phyloP scores from a whole-genome alignment of 1,140 invertebrate genomes.

The Temnothorax nylanderi region DNA sequence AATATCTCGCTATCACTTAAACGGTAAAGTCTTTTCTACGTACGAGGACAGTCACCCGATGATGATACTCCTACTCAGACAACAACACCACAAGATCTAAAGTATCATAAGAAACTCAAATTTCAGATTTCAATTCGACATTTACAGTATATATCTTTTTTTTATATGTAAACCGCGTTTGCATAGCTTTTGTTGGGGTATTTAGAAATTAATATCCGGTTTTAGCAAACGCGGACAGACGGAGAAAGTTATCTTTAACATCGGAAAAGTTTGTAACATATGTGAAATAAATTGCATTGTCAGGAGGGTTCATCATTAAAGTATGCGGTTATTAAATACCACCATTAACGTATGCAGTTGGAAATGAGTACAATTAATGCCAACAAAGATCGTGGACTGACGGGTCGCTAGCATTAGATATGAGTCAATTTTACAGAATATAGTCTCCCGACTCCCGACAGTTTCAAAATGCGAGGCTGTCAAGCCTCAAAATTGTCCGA shows the following conservation, averaged over 20 bases:
- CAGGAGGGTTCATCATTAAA: neutral
- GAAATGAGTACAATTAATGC: neutral
- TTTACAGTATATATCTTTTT: neutral
- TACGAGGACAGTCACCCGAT: neutral
- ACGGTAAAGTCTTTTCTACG: conserved; percentile 6
- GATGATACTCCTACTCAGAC: conserved; percentile 4
- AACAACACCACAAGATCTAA: conserved; percentile 1
- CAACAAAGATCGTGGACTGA: neutral
- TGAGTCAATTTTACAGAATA: conserved; percentile 17
- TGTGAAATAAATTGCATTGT: neutral
- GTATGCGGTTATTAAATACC: conserved; percentile 1
- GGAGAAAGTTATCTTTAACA: neutral
- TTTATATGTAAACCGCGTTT: neutral
- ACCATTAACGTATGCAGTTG: neutral
- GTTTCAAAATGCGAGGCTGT: neutral
- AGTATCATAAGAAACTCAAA: neutral
- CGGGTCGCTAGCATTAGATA: neutral
- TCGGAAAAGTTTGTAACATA: neutral
- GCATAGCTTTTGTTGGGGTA: neutral
- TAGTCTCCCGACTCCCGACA: conserved; percentile 18
- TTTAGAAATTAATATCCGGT: conserved; percentile 4
- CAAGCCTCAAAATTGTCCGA: neutral
- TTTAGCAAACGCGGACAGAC: neutral
- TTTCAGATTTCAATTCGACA: neutral
- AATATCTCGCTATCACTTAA: conserved; percentile 39